These are phyloP conservation scores for Caenorhabditis macrosperma DNA, from an alignment of 2,888 invertebrate genomes.

Conservation along the genomic window DNA sequence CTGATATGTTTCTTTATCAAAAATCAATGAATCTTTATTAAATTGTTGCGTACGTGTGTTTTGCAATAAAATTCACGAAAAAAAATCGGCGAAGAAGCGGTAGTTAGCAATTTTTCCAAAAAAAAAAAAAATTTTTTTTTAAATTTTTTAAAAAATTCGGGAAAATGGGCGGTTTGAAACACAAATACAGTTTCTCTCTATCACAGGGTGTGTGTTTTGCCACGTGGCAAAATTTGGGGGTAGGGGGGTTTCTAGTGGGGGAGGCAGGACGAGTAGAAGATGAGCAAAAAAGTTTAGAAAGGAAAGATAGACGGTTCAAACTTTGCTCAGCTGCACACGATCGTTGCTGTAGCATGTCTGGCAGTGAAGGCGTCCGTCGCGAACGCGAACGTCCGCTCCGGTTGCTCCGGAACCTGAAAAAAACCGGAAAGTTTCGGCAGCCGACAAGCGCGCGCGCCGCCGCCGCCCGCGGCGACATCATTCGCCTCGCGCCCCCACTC, in stretches of 20 bases:
- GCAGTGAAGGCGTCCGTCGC: conserved; percentile 93
- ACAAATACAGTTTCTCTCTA: not conserved
- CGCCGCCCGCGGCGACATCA: not conserved
- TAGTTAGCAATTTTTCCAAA: not conserved
- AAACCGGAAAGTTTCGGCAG: not conserved
- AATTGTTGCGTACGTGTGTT: too few species aligned
- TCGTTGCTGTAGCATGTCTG: conserved; percentile 94
- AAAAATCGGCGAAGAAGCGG: conserved; percentile 1
- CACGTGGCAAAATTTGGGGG: conserved; percentile 21
- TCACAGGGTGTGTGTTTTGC: conserved; percentile 14
- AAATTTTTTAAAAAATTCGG: too few species aligned
- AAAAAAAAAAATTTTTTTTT: not conserved
- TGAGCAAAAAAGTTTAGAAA: conserved; percentile 26
- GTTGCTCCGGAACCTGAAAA: conserved; percentile 85
- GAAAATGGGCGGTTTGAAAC: too few species aligned
- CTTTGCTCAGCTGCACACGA: conserved; percentile 60
- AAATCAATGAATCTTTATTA: too few species aligned
- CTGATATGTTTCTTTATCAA: too few species aligned
- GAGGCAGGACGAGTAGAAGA: conserved; percentile 14
- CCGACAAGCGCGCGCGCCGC: not conserved
- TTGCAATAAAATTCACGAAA: too few species aligned
- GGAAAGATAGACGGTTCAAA: conserved; percentile 20
- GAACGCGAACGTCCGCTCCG: conserved; percentile 95
- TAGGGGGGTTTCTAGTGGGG: not conserved
- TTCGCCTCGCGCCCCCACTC: not conserved